Percentiles rank a stretch among this genome's conserved stretches.
Conservation (phyloP, 2,797 vertebrate species). For the Lates japonicus region DNA sequence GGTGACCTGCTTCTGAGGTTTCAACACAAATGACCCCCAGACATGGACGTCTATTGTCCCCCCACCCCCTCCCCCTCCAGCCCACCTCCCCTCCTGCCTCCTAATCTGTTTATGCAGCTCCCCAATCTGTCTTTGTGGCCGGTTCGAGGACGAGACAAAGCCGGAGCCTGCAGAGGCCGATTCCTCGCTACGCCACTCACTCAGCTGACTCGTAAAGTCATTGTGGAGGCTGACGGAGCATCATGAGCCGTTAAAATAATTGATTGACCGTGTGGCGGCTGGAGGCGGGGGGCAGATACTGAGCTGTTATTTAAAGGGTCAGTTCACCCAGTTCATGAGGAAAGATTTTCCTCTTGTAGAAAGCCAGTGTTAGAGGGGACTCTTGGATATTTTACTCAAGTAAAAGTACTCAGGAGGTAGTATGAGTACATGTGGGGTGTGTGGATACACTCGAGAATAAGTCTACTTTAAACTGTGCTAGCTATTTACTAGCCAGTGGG, state of each 20-base stretch:
- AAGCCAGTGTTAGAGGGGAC: not conserved
- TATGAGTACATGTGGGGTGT: too few relatives aligned
- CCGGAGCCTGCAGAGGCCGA: slow-evolving; percentile 84
- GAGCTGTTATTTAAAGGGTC: slow-evolving; percentile 20
- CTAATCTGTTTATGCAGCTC: slow-evolving; percentile 92
- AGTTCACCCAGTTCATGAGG: not conserved
- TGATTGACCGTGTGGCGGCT: slow-evolving; percentile 87
- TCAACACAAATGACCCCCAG: slow-evolving; percentile 75
- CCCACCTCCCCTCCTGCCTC: slow-evolving; percentile 20
- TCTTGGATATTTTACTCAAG: too few relatives aligned
- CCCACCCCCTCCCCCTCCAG: not conserved
- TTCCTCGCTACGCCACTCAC: slow-evolving; percentile 89
- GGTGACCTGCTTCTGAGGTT: slow-evolving; percentile 92
- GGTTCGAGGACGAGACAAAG: slow-evolving; percentile 70
- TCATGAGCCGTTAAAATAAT: slow-evolving; percentile 92
- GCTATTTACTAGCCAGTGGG: too few relatives aligned
- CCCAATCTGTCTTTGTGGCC: slow-evolving; percentile 87
- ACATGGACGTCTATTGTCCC: slow-evolving; percentile 81
- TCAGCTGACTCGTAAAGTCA: slow-evolving; percentile 94
- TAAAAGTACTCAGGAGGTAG: too few relatives aligned
- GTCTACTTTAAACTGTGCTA: too few relatives aligned
- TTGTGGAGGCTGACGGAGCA: slow-evolving; percentile 90
- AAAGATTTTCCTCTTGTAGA: not conserved
- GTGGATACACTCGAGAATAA: too few relatives aligned
- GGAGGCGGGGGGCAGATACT: slow-evolving; percentile 53